phyloP scores from a whole-genome alignment of 1,140 invertebrate species.

The Scaptodrosophila lebanonensis region DNA sequence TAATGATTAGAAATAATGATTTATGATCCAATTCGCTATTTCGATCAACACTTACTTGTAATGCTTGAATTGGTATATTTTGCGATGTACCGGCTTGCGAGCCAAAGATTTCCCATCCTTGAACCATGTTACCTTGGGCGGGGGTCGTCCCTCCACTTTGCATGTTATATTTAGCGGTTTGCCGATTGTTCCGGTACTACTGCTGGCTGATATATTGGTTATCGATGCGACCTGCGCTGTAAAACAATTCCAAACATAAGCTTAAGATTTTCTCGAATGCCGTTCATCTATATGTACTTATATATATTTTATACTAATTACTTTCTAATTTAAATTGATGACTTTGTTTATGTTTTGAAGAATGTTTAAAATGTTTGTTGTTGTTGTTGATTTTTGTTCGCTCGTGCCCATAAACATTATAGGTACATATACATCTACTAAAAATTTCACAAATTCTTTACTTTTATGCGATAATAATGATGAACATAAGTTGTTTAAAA shows the following conservation, averaged over 20 bases:
- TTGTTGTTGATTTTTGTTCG: too few relatives aligned
- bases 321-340: neutral
- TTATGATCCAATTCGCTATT: neutral
- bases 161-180: slow-evolving; percentile 83
- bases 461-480: too few relatives aligned
- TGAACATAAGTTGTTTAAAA: too few relatives aligned
- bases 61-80: slow-evolving; percentile 75
- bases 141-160: slow-evolving; percentile 82
- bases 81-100: slow-evolving; percentile 78
- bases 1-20: slow-evolving; percentile 4
- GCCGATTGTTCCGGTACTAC: slow-evolving; percentile 76
- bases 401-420: too few relatives aligned
- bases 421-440: too few relatives aligned
- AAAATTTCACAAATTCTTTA: too few relatives aligned
- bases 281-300: neutral
- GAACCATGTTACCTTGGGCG: slow-evolving; percentile 85
- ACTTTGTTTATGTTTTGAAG: too few relatives aligned
- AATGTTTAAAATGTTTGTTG: too few relatives aligned
- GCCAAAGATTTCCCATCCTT: slow-evolving; percentile 81
- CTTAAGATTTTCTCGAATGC: neutral
- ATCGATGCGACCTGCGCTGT: slow-evolving; percentile 77
- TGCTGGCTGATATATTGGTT: slow-evolving; percentile 46
- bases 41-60: slow-evolving; percentile 74
- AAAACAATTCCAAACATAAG: slow-evolving; percentile 45
- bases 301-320: neutral